Evolutionary conservation across 2,113 vertebrate genomes (phyloP).

Genomic region (Dasypus novemcinctus): DNA sequence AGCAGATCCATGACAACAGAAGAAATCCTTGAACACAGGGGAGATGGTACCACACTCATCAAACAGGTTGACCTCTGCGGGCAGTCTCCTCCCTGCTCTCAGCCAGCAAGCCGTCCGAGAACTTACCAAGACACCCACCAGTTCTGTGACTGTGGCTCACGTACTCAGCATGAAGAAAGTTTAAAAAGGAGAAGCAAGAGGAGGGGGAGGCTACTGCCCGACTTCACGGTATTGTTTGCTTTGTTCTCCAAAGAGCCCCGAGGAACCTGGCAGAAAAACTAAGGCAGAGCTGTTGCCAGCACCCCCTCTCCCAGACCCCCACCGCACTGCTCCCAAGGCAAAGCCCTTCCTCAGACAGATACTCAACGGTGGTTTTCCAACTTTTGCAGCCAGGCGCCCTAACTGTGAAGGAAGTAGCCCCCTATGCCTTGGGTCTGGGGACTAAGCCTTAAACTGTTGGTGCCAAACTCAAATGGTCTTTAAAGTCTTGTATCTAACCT

Average conservation of each 20-base stretch:
- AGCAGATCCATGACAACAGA: neutral
- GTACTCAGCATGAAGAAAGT: neutral
- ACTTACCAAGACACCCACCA: neutral
- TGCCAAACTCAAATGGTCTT: neutral
- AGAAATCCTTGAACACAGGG: neutral
- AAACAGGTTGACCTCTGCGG: neutral
- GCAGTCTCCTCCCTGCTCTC: neutral
- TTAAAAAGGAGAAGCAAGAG: neutral
- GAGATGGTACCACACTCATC: neutral
- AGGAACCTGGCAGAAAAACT: neutral
- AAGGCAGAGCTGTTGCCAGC: neutral
- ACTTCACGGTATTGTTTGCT: neutral
- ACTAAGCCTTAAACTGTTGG: neutral
- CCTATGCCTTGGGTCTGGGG: no score
- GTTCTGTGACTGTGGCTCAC: fast-evolving
- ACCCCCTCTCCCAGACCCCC: neutral
- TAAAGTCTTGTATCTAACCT: neutral
- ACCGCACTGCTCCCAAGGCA: fast-evolving
- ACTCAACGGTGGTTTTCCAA: neutral
- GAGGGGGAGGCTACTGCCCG: no score
- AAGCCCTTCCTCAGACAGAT: neutral
- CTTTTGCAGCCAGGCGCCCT: neutral
- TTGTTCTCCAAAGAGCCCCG: neutral
- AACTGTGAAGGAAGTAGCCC: neutral
- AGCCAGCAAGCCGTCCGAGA: neutral